Evolutionary conservation across 2,113 vertebrate genomes (phyloP).

Genomic region (Zapornia atra): DNA sequence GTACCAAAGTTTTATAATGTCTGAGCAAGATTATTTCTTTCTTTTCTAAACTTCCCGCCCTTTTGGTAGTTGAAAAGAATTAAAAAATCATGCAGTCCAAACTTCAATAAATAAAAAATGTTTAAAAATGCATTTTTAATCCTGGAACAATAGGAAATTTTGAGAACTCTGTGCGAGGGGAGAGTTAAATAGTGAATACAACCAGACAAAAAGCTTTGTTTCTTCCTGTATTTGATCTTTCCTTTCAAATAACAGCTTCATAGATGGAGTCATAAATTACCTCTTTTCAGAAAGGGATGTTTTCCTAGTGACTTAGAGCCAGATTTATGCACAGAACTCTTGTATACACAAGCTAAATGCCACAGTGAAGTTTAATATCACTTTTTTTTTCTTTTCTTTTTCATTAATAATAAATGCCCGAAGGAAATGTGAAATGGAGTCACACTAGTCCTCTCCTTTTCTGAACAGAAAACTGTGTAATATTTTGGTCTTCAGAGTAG

Average conservation of each 20-base stretch:
- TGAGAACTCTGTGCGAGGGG: slow-evolving; percentile 15
- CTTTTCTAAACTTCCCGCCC: slow-evolving; percentile 28
- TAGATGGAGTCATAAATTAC: slow-evolving; percentile 50
- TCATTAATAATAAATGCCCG: not conserved
- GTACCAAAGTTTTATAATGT: slow-evolving; percentile 29
- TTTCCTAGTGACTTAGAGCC: slow-evolving; percentile 18
- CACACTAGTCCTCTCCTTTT: not conserved
- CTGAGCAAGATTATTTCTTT: slow-evolving; percentile 25
- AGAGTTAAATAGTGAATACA: slow-evolving; percentile 13
- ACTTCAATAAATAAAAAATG: slow-evolving; percentile 61
- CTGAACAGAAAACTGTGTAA: not conserved
- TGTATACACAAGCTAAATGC: slow-evolving; percentile 27
- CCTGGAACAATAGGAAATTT: slow-evolving; percentile 12
- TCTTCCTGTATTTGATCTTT: slow-evolving; percentile 42
- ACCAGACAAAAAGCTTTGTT: slow-evolving; percentile 7
- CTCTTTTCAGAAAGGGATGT: slow-evolving; percentile 5
- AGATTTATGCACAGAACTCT: slow-evolving; percentile 36
- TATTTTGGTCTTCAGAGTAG: not conserved
- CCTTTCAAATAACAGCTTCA: slow-evolving; percentile 14
- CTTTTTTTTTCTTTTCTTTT: not conserved
- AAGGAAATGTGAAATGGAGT: not conserved
- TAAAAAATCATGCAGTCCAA: slow-evolving; percentile 55
- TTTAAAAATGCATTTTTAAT: slow-evolving; percentile 34
- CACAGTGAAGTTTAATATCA: not conserved
- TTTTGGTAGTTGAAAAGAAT: slow-evolving; percentile 44